Evolutionary conservation across 2,888 invertebrate species (phyloP), one percentile per base, ranked within the genome.

Genomic region (Keiferia lycopersicella): DNA sequence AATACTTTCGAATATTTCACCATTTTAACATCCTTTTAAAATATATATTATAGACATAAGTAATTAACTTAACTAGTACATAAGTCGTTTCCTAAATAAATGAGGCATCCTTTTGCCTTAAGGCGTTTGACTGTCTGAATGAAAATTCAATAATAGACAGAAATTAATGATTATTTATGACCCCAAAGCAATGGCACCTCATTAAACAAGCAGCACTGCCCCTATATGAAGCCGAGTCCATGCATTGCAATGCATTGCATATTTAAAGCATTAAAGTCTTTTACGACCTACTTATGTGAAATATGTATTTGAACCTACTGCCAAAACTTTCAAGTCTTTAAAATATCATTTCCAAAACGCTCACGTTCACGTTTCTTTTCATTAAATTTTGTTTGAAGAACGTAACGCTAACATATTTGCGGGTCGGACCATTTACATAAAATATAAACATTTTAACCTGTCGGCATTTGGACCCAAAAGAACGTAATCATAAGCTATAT

Each of bases 401-500:
- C 22, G n/a, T 39, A 66, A 67, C 67, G 65, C 69, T 67, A 73
- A 77, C 74, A 53, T 65, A 48, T 72, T 53, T 65, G 50, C 34
- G 34, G 64, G 67, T 73, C 56, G 68, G 59, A 68, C 68, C 64
- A 66, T 71, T 75, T 70, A 64, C 63, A 60, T 68, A 62, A 61
- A 69, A 65, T 72, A 67, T 68, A 22, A 68, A 68, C 45, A 45
- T 68, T 67, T 67, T 67, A 66, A 62, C 50, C 41, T 51, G 67
- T 66, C 70, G 70, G 70, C 68, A 63, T 67, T 67, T 67, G 69
- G 67, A 62, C 71, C 64, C 65, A 68, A 72, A 71, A 70, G 68
- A 70, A 73, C 68, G 70, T 79, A 80, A 81, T 80, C 80, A 80
- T 80, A 79, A 76, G 76, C 69, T 71, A 75, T 77, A 78, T 68